Evolutionary conservation across 2,888 invertebrate genomes (phyloP).

Genomic region (Aphelenchoides bicaudatus): DNA sequence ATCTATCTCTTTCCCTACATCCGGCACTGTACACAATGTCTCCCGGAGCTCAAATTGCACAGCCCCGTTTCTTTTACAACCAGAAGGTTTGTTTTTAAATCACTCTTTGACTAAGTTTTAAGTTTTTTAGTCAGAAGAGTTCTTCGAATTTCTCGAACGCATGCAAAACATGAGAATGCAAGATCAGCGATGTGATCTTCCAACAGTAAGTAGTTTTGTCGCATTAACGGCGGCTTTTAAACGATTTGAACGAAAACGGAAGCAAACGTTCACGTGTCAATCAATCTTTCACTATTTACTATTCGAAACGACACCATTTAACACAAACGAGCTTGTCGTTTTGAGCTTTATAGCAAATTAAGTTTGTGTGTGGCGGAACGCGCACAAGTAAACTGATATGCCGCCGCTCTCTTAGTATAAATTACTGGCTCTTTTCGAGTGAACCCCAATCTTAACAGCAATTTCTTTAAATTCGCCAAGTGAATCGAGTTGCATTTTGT

Average conservation of each 20-base stretch:
- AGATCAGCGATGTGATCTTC: constrained; percentile 92
- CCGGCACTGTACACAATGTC: constrained; percentile 19
- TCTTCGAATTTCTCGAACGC: constrained; percentile 87
- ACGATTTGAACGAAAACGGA: background rate
- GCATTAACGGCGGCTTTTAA: background rate
- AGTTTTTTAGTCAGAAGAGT: constrained; percentile 67
- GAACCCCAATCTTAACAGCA: no score
- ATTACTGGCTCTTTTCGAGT: no score
- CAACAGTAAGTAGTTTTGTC: constrained; percentile 61
- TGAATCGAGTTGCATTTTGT: background rate
- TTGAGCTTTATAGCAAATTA: no score
- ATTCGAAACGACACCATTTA: no score
- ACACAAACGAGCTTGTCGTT: no score
- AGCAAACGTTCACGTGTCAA: background rate
- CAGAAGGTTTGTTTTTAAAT: constrained; percentile 12
- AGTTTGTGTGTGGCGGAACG: no score
- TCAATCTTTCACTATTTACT: no score
- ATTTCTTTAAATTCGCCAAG: no score
- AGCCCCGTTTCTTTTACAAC: constrained; percentile 3
- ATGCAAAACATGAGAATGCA: constrained; percentile 90
- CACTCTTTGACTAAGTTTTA: background rate
- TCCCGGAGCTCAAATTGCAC: constrained; percentile 6
- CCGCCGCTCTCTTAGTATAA: no score
- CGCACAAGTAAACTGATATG: no score
- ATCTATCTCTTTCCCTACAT: constrained; percentile 22